phyloP scores from a whole-genome alignment of 2,797 vertebrate genomes.

The Lycodopsis pacificus region DNA sequence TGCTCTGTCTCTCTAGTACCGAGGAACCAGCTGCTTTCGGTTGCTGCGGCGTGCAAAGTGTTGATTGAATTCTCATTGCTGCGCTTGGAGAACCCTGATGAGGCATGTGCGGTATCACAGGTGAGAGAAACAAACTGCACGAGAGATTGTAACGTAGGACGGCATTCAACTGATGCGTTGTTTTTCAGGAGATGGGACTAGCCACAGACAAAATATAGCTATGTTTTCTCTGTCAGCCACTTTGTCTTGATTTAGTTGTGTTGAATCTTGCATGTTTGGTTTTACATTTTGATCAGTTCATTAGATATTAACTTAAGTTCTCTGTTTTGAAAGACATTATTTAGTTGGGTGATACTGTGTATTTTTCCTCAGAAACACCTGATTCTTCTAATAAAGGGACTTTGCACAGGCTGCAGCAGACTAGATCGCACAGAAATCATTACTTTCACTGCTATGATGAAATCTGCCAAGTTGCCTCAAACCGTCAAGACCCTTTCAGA shows the following conservation, averaged over 20 bases:
- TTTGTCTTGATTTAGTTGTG: background rate
- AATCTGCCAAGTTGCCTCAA: constrained; percentile 98
- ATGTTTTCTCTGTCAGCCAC: background rate
- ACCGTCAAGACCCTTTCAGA: constrained; percentile 98
- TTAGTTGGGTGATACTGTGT: background rate
- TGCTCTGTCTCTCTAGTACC: constrained; percentile 86
- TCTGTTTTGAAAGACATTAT: background rate
- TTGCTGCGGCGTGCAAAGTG: constrained; percentile 97
- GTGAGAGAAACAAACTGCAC: constrained; percentile 79
- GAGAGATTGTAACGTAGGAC: background rate
- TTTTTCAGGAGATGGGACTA: background rate
- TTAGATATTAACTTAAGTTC: background rate
- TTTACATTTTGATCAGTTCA: background rate
- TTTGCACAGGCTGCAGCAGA: constrained; percentile 97
- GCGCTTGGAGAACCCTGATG: constrained; percentile 97
- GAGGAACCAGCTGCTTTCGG: constrained; percentile 95
- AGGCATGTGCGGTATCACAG: constrained; percentile 99
- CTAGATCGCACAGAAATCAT: constrained; percentile 98
- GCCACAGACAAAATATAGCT: background rate
- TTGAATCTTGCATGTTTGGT: background rate
- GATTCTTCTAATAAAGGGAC: constrained; percentile 98
- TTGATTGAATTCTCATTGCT: constrained; percentile 97
- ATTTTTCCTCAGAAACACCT: constrained; percentile 91
- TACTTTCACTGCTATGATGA: constrained; percentile 99
- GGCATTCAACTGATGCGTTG: background rate